Conservation (phyloP, 2,888 invertebrate genomes). For the Lottia scabra region DNA sequence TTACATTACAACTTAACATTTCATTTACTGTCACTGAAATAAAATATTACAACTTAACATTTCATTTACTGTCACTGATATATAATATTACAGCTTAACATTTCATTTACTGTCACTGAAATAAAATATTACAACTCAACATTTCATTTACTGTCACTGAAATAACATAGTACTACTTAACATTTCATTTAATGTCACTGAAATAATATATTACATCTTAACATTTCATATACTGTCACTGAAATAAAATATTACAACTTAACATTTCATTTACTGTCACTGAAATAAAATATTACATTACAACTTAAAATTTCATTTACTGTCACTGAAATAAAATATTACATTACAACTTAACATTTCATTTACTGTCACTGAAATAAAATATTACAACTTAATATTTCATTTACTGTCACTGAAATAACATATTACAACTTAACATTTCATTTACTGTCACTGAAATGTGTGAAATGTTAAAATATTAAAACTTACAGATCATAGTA, state of each 20-base stretch:
- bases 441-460: slow-evolving; percentile 53
- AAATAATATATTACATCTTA: no score
- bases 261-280: background rate
- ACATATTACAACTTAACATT: slow-evolving; percentile 58
- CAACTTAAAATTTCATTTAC: background rate
- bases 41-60: slow-evolving; percentile 58
- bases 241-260: no score
- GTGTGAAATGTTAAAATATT: no score
- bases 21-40: slow-evolving; percentile 53
- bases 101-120: slow-evolving; percentile 56
- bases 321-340: background rate
- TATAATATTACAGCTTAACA: slow-evolving; percentile 54
- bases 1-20: slow-evolving; percentile 59
- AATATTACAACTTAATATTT: slow-evolving; percentile 58
- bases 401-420: slow-evolving; percentile 51
- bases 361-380: no score
- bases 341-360: no score
- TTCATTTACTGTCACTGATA: slow-evolving; percentile 53
- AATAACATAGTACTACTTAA: no score
- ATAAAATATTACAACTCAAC: slow-evolving; percentile 6
- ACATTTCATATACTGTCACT: no score
- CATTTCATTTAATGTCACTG: no score
- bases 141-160: background rate
- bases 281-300: background rate
- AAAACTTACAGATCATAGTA: slow-evolving; percentile 58